Conservation (phyloP, 2,888 invertebrate species). For the Cistogaster globosa region DNA sequence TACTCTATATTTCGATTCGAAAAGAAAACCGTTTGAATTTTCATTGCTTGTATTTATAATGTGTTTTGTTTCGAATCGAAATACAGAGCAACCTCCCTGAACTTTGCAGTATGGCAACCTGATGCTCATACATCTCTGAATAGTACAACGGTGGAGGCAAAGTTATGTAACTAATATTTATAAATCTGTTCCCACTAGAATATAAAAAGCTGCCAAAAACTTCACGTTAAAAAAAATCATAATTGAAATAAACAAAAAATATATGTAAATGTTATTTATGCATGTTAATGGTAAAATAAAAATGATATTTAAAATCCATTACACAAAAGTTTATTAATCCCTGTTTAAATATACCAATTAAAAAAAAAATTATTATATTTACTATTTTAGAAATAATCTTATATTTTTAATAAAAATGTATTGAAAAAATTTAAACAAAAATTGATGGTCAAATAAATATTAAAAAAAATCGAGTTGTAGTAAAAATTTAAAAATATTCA, state of each 20-base stretch:
- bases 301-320: slow-evolving; percentile 43
- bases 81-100: too few species aligned
- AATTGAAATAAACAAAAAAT: slow-evolving; percentile 9
- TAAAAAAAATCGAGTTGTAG: slow-evolving; percentile 53
- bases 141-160: too few species aligned
- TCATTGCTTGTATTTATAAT: too few species aligned
- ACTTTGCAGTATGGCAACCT: too few species aligned
- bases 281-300: slow-evolving; percentile 49
- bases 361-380: slow-evolving; percentile 51
- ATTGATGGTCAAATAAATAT: slow-evolving; percentile 65
- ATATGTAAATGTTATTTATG: slow-evolving; percentile 57
- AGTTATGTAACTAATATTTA: slow-evolving; percentile 27
- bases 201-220: slow-evolving; percentile 66
- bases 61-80: too few species aligned
- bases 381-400: slow-evolving; percentile 51
- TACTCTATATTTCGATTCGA: too few species aligned
- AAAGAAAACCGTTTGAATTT: too few species aligned
- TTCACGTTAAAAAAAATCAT: slow-evolving; percentile 28
- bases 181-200: slow-evolving; percentile 27
- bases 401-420: slow-evolving; percentile 66
- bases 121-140: too few species aligned
- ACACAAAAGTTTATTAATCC: slow-evolving; percentile 40
- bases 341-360: slow-evolving; percentile 36
- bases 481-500: slow-evolving; percentile 30
- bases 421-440: slow-evolving; percentile 43